phyloP scores from a whole-genome alignment of 64 coral and sea anemone genomes.

The Platygyra sinensis region DNA sequence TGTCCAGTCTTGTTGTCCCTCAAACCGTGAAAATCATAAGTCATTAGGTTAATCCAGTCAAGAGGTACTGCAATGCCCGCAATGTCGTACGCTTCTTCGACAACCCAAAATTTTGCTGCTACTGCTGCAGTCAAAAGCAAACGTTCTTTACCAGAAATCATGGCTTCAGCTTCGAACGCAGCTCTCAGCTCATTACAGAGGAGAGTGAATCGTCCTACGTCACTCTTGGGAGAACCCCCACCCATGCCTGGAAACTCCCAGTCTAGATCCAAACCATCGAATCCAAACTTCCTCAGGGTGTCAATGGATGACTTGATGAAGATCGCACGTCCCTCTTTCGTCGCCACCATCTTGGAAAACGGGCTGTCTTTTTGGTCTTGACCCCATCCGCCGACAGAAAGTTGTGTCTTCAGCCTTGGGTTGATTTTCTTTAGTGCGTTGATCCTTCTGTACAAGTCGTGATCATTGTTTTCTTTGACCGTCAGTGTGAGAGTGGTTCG shows the following conservation, averaged over 20 bases:
- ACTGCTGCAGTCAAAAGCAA: conserved; percentile 71
- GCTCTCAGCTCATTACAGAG: conserved; percentile 55
- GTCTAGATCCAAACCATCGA: conserved; percentile 67
- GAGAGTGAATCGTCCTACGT: conserved; percentile 62
- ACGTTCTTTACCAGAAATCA: conserved; percentile 43
- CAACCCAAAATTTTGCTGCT: conserved; percentile 55
- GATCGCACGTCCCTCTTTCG: conserved; percentile 50
- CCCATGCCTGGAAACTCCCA: conserved; percentile 70
- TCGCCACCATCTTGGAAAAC: conserved; percentile 75
- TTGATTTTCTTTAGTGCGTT: conserved; percentile 68
- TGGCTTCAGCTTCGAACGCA: conserved; percentile 57
- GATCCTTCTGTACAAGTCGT: conserved; percentile 53
- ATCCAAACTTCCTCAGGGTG: conserved; percentile 48
- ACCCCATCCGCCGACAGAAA: conserved; percentile 67
- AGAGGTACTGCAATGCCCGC: conserved; percentile 38
- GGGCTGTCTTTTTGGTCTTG: conserved; percentile 74
- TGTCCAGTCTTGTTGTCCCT: conserved; percentile 71
- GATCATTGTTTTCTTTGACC: conserved; percentile 59
- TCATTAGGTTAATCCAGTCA: conserved; percentile 80
- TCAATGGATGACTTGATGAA: conserved; percentile 66
- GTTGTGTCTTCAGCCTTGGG: conserved; percentile 61
- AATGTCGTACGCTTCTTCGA: conserved; percentile 61
- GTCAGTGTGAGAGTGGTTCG: conserved; percentile 44
- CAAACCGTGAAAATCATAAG: conserved; percentile 69
- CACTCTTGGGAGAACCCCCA: conserved; percentile 54